Percentiles rank a stretch among this genome's conserved stretches.
These are phyloP conservation scores for Drosophila lini DNA, from an alignment of 1,140 invertebrate species.

Conservation along the genomic window DNA sequence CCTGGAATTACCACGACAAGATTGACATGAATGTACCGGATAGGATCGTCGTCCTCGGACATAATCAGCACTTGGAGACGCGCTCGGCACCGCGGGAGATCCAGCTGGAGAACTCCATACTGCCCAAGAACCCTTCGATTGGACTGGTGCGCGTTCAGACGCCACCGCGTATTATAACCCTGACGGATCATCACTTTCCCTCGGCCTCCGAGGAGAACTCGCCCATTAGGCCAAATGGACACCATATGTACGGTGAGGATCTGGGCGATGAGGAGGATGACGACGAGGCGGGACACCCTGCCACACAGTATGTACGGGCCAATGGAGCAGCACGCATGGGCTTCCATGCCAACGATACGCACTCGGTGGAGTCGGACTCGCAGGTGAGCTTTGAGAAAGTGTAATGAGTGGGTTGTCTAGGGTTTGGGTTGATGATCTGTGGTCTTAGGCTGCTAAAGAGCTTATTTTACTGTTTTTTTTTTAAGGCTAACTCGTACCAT, in stretches of 20 bases:
- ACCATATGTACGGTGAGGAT: slow-evolving; percentile 49
- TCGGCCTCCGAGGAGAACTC: slow-evolving; percentile 87
- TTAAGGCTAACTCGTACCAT: background rate
- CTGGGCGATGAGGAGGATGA: slow-evolving; percentile 59
- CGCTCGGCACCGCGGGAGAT: slow-evolving; percentile 93
- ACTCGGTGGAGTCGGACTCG: slow-evolving; percentile 81
- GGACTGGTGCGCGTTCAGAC: slow-evolving; percentile 91
- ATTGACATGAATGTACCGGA: slow-evolving; percentile 96
- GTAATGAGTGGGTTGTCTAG: background rate
- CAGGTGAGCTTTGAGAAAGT: slow-evolving; percentile 52
- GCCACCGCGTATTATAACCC: slow-evolving; percentile 91
- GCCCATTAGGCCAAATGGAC: slow-evolving; percentile 60
- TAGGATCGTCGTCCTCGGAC: slow-evolving; percentile 93
- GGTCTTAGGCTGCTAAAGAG: background rate
- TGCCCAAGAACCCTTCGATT: slow-evolving; percentile 88
- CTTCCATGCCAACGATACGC: slow-evolving; percentile 71
- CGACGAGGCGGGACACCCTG: slow-evolving; percentile 58
- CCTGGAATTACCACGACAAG: slow-evolving; percentile 90
- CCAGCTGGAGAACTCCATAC: slow-evolving; percentile 91
- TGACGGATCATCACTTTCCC: slow-evolving; percentile 92
- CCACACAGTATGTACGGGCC: slow-evolving; percentile 76
- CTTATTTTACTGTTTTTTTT: background rate
- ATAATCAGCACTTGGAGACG: slow-evolving; percentile 92
- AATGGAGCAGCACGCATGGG: slow-evolving; percentile 73
- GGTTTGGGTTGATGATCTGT: background rate